Percentiles rank a stretch among this genome's conserved stretches.
These are phyloP conservation scores for Emydura subglobosa DNA, from an alignment of 2,113 vertebrate species.

Conservation along the genomic window DNA sequence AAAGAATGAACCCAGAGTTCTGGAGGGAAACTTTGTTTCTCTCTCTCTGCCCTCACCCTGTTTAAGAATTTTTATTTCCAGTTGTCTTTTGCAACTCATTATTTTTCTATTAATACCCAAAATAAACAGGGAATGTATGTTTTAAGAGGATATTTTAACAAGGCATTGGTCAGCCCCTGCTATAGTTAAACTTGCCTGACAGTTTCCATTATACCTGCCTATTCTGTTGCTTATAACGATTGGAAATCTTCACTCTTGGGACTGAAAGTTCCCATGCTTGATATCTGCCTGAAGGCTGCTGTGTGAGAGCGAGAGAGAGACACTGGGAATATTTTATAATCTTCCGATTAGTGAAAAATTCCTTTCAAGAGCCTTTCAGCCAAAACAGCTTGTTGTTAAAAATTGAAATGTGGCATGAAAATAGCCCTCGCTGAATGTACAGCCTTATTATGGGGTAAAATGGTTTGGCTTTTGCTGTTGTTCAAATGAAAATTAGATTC, in stretches of 20 bases:
- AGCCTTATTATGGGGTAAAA: background rate
- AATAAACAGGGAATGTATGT: accelerated
- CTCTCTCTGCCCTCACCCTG: background rate
- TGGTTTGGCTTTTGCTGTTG: background rate
- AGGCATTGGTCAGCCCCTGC: background rate
- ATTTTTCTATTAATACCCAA: background rate
- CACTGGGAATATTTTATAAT: background rate
- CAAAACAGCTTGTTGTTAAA: background rate
- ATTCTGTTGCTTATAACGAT: background rate
- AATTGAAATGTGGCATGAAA: accelerated
- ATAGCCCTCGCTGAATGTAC: background rate
- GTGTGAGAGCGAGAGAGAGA: background rate
- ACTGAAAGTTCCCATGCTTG: accelerated
- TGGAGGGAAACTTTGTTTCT: background rate
- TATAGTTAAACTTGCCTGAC: background rate
- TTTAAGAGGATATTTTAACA: background rate
- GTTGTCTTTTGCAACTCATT: background rate
- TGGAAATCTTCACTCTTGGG: background rate
- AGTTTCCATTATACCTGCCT: accelerated
- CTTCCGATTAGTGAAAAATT: background rate
- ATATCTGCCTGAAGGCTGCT: background rate
- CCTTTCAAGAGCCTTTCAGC: background rate
- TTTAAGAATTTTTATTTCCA: background rate
- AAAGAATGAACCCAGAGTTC: accelerated
- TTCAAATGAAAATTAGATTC: background rate